Conservation (phyloP, 2,888 invertebrate genomes). For the Cephus sareptanus region DNA sequence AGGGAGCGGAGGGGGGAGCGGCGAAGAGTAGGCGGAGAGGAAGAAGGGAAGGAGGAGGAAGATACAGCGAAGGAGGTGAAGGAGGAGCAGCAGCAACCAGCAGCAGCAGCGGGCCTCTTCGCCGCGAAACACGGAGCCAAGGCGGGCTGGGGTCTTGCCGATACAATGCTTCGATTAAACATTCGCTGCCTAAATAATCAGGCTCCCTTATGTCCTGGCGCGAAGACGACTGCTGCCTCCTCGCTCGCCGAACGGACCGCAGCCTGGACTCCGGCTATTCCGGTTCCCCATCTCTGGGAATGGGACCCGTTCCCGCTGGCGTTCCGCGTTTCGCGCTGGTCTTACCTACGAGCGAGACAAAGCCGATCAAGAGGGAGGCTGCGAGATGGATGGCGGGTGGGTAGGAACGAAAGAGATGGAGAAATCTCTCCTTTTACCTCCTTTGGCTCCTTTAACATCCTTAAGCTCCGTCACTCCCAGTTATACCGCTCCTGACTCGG, state of each 20-base stretch:
- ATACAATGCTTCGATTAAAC: slow-evolving; percentile 66
- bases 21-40: slow-evolving; percentile 20
- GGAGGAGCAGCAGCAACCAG: slow-evolving; percentile 19
- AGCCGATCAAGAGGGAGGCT: not conserved
- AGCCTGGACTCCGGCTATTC: slow-evolving; percentile 35
- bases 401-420: not conserved
- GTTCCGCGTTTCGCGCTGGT: slow-evolving; percentile 36
- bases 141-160: slow-evolving; percentile 40
- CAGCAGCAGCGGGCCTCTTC: slow-evolving; percentile 16
- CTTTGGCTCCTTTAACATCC: not conserved
- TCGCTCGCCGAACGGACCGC: not conserved
- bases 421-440: not conserved
- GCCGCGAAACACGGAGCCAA: slow-evolving; percentile 20
- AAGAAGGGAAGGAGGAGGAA: slow-evolving; percentile 14
- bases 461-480: not conserved
- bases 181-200: slow-evolving; percentile 66
- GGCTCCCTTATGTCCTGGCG: slow-evolving; percentile 43
- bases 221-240: not conserved
- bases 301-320: slow-evolving; percentile 42
- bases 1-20: slow-evolving; percentile 33
- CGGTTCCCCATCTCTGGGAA: slow-evolving; percentile 42
- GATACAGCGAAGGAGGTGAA: slow-evolving; percentile 15
- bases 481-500: not conserved
- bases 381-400: not conserved
- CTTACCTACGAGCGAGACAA: not conserved